Evolutionary conservation across 2,797 vertebrate genomes (phyloP).

Genomic region (Enteromius trimaculatus): DNA sequence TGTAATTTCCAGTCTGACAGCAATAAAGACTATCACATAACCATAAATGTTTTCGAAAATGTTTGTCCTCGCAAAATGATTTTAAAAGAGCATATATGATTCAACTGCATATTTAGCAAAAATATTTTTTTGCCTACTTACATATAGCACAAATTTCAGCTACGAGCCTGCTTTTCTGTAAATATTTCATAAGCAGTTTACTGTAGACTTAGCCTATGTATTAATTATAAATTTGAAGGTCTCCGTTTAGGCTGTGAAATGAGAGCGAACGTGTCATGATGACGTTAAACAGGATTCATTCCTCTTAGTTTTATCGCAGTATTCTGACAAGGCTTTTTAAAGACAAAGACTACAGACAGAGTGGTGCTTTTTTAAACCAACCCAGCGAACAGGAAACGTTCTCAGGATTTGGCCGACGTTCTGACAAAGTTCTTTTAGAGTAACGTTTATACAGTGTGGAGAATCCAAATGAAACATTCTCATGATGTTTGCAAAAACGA

Average conservation of each 20-base stretch:
- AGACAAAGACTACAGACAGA: neutral
- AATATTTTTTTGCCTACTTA: neutral
- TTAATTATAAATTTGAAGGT: neutral
- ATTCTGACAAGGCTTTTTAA: neutral
- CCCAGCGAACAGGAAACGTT: neutral
- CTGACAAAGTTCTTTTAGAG: neutral
- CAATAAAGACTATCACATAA: neutral
- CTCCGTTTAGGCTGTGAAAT: constrained; percentile 16
- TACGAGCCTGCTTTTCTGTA: neutral
- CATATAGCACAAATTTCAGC: neutral
- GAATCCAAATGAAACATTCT: neutral
- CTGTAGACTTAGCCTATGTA: neutral
- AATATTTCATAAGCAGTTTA: constrained; percentile 14
- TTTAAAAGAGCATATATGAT: neutral
- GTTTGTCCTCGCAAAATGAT: neutral
- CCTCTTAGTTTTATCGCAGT: neutral
- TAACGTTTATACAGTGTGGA: neutral
- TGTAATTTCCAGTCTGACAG: neutral
- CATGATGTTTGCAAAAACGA: neutral
- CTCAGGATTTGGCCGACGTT: neutral
- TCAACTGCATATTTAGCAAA: neutral
- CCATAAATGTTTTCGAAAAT: neutral
- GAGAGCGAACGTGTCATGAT: neutral
- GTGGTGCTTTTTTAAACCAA: neutral
- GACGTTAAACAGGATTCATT: neutral